Base-by-base conservation (phyloP, 2,888 invertebrate species). In the Hydrotaea cyrtoneurina region DNA sequence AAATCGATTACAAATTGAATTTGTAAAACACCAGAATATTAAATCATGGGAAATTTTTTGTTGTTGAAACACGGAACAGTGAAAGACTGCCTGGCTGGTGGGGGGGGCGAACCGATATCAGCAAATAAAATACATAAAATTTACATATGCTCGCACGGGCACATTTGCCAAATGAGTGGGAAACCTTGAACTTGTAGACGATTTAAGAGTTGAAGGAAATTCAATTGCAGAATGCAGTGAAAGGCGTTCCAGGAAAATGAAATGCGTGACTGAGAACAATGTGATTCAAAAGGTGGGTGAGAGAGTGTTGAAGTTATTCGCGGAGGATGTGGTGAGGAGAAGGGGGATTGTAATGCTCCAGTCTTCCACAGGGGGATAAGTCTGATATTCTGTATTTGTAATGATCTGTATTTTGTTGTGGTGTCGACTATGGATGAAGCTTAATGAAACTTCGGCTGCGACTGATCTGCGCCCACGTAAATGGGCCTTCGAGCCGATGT, bases 11-110 rank as follows among this genome's bases (percentile, higher is more conserved):
- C 17, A 17, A 66, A 77, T 55, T 77, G 66, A 55, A 55, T 69
- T 77, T 53, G 36, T 66, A 64, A 59, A 21, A 13, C 66, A 39
- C 23, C 31, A 74, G 59, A 64, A 75, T 82, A 74, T 74, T 74
- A 82, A 79, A 80, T 77, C 76, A 85, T 85, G 85, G 85, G 85
- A 85, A 85, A 76, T 69, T 64, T 77, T 57, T 19, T 53, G n/a
- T 17, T 11, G 0, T 17, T 11, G 15, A 19, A 21, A 69, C 69
- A 69, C 69, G 69, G 69, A 69, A 69, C 69, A 59, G 23, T 46
- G 21, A 69, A 66, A 66, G 2, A 59, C 39, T 10, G 13, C 39
- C 39, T 10, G 39, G 62, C 31, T 62, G 31, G 26, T n/a, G 17
- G 10, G 31, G 62, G 31, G 62, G 62, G 31, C n/a, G 50, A 31